Evolutionary conservation across 2,797 vertebrate species (phyloP).

Genomic region (Tenualosa thibaudeaui): DNA sequence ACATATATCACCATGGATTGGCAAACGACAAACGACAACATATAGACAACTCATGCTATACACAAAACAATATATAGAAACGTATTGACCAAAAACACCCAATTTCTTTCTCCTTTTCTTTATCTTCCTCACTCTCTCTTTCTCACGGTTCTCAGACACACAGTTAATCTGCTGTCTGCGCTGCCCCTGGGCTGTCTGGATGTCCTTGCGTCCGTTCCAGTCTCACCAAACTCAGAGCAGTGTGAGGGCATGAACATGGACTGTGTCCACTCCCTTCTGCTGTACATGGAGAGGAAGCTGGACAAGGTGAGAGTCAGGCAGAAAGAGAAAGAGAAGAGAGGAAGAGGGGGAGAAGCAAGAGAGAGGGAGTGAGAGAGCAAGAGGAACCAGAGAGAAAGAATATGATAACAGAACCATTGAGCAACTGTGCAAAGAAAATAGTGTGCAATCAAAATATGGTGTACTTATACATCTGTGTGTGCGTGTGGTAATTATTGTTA

Average conservation of each 20-base stretch:
- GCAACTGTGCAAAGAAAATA: background rate
- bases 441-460: background rate
- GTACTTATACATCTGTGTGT: constrained; percentile 28
- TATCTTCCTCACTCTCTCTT: background rate
- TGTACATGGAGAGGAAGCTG: constrained; percentile 77
- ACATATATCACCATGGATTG: too few relatives aligned
- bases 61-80: too few relatives aligned
- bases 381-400: too few relatives aligned
- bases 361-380: constrained; percentile 22
- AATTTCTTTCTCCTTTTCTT: background rate
- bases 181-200: constrained; percentile 74
- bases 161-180: constrained; percentile 71
- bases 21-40: too few relatives aligned
- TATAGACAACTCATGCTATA: too few relatives aligned
- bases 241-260: constrained; percentile 80
- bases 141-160: constrained; percentile 58
- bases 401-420: background rate
- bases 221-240: constrained; percentile 64
- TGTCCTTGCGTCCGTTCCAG: constrained; percentile 62
- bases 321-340: constrained; percentile 55
- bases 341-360: background rate
- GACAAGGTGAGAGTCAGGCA: constrained; percentile 70
- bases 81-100: background rate
- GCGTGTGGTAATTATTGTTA: background rate
- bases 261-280: constrained; percentile 73